phyloP scores from a whole-genome alignment of 2,113 vertebrate species.

The pig (Sus scrofa) region T2T-Sscrofa CM000824.6:79928001-79928500 shows the following conservation, averaged over 20 bases:
- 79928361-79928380: neutral
- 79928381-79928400: neutral
- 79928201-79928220: neutral
- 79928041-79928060: neutral
- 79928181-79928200: neutral
- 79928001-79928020: conserved; percentile 53
- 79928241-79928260: neutral
- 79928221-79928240: neutral
- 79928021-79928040: neutral
- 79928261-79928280: neutral
- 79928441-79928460: neutral
- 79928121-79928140: neutral
- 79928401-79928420: neutral
- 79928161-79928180: neutral
- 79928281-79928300: neutral
- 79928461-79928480: neutral
- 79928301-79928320: neutral
- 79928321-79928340: neutral
- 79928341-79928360: neutral
- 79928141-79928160: neutral
- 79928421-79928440: neutral
- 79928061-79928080: neutral
- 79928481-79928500: neutral
- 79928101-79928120: conserved; percentile 13
- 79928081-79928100: conserved; percentile 4